Evolutionary conservation across 2,113 vertebrate species (phyloP), one percentile per base, ranked within the genome.

Genomic region (Podarcis raffonei): DNA sequence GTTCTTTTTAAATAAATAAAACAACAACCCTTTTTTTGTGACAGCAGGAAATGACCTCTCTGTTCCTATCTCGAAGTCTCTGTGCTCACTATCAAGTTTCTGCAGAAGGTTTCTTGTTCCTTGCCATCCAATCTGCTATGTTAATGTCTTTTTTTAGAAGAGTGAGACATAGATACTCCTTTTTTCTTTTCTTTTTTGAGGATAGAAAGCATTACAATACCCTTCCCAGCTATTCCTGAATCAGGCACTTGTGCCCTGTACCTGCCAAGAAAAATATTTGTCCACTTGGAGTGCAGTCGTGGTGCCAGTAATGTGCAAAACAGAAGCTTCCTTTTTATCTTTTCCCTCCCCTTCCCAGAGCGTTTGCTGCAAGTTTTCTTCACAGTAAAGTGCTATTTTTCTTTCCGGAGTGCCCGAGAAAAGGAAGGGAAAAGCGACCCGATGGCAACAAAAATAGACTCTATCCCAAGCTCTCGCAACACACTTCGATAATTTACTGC

Each of bases 261-360:
- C 66, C 48, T 89, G 85, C 93, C 94, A 91, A 91, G 37, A 91
- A 86, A 88, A 93, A 93, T 75, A 20, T 5, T 87, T 74, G 81
- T 84, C 87, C 83, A 11, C 93, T 88, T 82, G 81, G 90, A 93
- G 91, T 90, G 89, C 35, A 82, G 92, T 71, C 37, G 74, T 79
- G 78, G 76, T 89, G 57, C 69, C 85, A 53, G 78, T 92, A 89
- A 83, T 89, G 83, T 89, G 88, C 86, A 91, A 78, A 89, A 35
- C 35, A 59, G 69, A 68, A 90, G 48, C 84, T 89, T 88, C 25
- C 18, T n/a, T 77, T 77, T 77, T 42, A 66, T 86, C 77, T n/a
- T 42, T 27, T 2, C 48, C 48, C 48, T 53, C 48, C 48, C 48
- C 42, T 42, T 86, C 23, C 77, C 59, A n/a, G 84, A 42, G 84